These are phyloP conservation scores for Drosophila koepferae DNA, from an alignment of 2,888 invertebrate genomes.

Conservation along the genomic window DNA sequence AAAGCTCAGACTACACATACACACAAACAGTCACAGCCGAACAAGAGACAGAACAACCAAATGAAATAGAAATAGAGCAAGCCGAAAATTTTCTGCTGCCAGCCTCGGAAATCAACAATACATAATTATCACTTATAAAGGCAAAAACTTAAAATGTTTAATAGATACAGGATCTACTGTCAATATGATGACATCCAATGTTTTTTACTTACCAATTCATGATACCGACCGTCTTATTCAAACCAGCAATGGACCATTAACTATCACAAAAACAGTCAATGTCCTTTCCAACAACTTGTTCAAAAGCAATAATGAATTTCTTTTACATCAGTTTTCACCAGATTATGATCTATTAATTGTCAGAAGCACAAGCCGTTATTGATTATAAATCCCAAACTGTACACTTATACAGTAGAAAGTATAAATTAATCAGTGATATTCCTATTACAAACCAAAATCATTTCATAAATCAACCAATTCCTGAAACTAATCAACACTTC, in stretches of 20 bases:
- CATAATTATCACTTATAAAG: not conserved
- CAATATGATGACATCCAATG: not conserved
- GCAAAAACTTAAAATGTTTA: not conserved
- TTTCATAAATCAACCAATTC: too few species aligned
- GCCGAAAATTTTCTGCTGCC: not conserved
- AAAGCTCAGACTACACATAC: too few species aligned
- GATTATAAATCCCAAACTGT: not conserved
- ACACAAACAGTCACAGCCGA: too few species aligned
- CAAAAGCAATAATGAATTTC: not conserved
- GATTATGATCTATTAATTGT: not conserved
- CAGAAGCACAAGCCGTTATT: not conserved
- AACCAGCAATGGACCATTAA: not conserved
- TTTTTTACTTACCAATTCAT: not conserved
- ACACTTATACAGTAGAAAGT: not conserved
- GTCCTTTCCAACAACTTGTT: not conserved
- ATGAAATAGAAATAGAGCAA: constrained; percentile 10
- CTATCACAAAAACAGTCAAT: not conserved
- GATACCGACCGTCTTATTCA: not conserved
- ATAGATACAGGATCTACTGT: not conserved
- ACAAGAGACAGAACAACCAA: too few species aligned
- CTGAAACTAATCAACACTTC: too few species aligned
- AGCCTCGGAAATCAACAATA: constrained; percentile 11
- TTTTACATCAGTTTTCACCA: not conserved
- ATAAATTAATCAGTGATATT: too few species aligned
- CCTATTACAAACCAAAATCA: too few species aligned